Percentiles rank a stretch among this genome's conserved stretches.
phyloP scores from a whole-genome alignment of 2,113 vertebrate genomes.

The Polypterus bichir region DNA sequence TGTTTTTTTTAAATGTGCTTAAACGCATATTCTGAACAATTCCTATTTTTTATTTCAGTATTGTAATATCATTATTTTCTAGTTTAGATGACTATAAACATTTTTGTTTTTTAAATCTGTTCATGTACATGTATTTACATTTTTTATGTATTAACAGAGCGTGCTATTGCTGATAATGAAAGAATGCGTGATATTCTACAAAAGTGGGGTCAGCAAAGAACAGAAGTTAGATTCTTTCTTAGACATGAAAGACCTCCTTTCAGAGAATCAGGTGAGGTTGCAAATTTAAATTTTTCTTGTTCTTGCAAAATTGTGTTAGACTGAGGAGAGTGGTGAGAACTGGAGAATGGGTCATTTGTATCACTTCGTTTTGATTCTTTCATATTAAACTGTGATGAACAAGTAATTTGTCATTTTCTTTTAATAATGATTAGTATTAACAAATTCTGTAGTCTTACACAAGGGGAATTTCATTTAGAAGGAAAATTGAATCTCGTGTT shows the following conservation, averaged over 20 bases:
- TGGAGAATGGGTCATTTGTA: too few species aligned
- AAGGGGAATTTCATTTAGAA: not conserved
- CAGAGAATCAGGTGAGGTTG: slow-evolving; percentile 58
- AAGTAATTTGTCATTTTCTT: too few species aligned
- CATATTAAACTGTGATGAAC: too few species aligned
- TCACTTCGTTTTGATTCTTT: too few species aligned
- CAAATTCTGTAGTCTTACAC: not conserved
- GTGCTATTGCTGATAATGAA: slow-evolving; percentile 69
- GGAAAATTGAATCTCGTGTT: too few species aligned
- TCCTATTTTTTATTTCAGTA: not conserved
- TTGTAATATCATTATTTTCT: not conserved
- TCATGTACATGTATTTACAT: not conserved
- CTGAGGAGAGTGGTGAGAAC: too few species aligned
- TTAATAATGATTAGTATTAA: too few species aligned
- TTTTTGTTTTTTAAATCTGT: not conserved
- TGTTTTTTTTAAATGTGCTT: not conserved
- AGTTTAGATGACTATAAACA: not conserved
- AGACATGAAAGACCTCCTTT: slow-evolving; percentile 66
- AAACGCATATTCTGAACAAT: not conserved
- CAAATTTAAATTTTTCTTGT: too few species aligned
- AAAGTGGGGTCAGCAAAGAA: slow-evolving; percentile 67
- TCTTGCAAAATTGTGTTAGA: too few species aligned
- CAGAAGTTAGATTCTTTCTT: slow-evolving; percentile 84
- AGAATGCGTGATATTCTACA: slow-evolving; percentile 85
- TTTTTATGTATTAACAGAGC: slow-evolving; percentile 50